Evolutionary conservation across 2,113 vertebrate species (phyloP).

Genomic region (Clinocottus analis): DNA sequence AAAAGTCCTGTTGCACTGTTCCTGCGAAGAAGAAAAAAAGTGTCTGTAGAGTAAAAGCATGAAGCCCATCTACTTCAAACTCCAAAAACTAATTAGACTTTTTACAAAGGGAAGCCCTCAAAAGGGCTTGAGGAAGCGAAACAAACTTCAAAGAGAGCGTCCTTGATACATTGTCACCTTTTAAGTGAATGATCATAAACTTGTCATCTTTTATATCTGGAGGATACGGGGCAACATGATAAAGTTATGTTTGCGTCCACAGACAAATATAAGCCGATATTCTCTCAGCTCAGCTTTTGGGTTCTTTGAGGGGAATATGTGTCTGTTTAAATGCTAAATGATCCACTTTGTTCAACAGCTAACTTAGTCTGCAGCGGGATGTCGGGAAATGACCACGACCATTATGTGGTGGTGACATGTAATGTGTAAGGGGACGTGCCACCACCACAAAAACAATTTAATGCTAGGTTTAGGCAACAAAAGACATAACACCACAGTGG

Average conservation of each 20-base stretch:
- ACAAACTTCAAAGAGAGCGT: neutral
- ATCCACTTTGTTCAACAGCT: neutral
- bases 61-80: neutral
- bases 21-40: constrained; percentile 37
- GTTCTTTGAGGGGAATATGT: too few relatives aligned
- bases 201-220: neutral
- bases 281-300: too few relatives aligned
- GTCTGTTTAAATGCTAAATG: too few relatives aligned
- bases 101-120: neutral
- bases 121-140: neutral
- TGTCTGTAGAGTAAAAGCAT: neutral
- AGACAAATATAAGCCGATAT: neutral
- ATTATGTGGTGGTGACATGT: too few relatives aligned
- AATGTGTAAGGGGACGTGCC: too few relatives aligned
- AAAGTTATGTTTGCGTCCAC: neutral
- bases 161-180: neutral
- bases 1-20: constrained; percentile 67
- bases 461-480: neutral
- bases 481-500: neutral
- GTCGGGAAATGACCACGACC: neutral
- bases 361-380: neutral
- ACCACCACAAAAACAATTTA: neutral
- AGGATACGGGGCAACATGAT: neutral
- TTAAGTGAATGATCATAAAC: neutral
- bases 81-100: neutral